Conservation (phyloP, 2,113 vertebrate species). For the Anhinga anhinga region DNA sequence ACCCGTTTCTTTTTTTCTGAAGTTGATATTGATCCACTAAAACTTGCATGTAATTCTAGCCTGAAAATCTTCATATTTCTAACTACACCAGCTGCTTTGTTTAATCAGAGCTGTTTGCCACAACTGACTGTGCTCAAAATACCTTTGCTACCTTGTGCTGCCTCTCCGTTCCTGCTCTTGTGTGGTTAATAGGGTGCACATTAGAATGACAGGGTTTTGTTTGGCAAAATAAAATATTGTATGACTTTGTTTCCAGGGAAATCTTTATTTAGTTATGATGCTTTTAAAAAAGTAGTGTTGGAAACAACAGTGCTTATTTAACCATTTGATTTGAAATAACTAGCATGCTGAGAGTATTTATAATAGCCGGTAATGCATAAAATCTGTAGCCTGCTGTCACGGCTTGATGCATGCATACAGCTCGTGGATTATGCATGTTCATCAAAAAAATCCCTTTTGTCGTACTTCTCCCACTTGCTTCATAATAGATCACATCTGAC, state of each 20-base stretch:
- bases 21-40: constrained; percentile 69
- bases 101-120: not conserved
- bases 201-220: not conserved
- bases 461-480: not conserved
- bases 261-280: not conserved
- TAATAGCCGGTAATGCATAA: not conserved
- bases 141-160: not conserved
- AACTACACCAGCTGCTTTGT: not conserved
- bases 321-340: not conserved
- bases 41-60: constrained; percentile 32
- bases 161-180: not conserved
- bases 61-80: not conserved
- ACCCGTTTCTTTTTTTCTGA: constrained; percentile 43
- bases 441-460: not conserved
- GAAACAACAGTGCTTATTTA: not conserved
- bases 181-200: not conserved
- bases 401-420: constrained; percentile 14
- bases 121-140: not conserved
- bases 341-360: constrained; percentile 25
- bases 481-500: not conserved
- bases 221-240: not conserved
- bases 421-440: not conserved
- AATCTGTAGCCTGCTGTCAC: not conserved
- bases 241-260: not conserved
- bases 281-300: not conserved